Evolutionary conservation across 1,140 invertebrate species (phyloP).

Genomic region (Gyrodactylus salaris): DNA sequence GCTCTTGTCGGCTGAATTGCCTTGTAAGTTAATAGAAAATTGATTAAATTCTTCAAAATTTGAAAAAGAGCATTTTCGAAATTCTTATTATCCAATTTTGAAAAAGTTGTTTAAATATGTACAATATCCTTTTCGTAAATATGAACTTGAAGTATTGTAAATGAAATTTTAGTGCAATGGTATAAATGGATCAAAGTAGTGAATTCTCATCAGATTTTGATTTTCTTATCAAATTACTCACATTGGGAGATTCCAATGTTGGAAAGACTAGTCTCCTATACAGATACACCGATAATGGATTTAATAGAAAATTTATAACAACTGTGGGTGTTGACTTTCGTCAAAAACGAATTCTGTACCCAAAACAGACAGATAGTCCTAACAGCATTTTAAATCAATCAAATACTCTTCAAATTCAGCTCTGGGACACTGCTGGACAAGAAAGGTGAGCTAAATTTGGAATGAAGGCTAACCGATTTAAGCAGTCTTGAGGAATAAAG

Average conservation of each 20-base stretch:
- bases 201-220: not conserved
- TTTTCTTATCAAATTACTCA: not conserved
- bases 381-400: slow-evolving; percentile 12
- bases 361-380: slow-evolving; percentile 23
- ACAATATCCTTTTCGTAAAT: too few relatives aligned
- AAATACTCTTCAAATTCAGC: not conserved
- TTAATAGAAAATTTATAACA: slow-evolving; percentile 91
- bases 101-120: too few relatives aligned
- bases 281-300: slow-evolving; percentile 92
- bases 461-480: not conserved
- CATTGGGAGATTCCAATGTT: slow-evolving; percentile 60
- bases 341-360: slow-evolving; percentile 24
- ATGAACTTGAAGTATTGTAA: too few relatives aligned
- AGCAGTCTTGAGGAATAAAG: not conserved
- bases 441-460: slow-evolving; percentile 23
- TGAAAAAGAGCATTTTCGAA: too few relatives aligned
- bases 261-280: slow-evolving; percentile 97
- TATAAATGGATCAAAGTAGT: not conserved
- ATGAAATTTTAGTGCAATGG: too few relatives aligned
- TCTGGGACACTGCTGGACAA: slow-evolving; percentile 53
- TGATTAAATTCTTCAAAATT: too few relatives aligned
- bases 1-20: too few relatives aligned
- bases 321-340: slow-evolving; percentile 99
- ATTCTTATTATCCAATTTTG: too few relatives aligned
- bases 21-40: too few relatives aligned